A percentile compares a stretch with the other conserved stretches of the same genome.
Conservation (phyloP, 2,888 invertebrate species). For the Syritta pipiens region DNA sequence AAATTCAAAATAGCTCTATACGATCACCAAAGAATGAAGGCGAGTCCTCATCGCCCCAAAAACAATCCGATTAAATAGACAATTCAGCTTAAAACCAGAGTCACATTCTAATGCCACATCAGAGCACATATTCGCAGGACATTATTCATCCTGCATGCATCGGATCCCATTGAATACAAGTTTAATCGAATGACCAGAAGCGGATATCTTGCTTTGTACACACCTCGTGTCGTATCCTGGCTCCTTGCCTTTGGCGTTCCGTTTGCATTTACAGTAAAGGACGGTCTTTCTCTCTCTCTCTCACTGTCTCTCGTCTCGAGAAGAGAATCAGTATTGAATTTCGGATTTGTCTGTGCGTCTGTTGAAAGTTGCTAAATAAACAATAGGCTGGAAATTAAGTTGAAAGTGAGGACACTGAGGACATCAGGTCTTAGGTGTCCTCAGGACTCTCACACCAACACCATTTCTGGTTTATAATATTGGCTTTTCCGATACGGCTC, state of each 20-base stretch:
- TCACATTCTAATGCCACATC: slow-evolving; percentile 23
- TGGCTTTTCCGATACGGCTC: slow-evolving; percentile 44
- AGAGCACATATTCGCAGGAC: not conserved
- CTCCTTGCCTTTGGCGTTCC: slow-evolving; percentile 15
- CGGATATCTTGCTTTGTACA: slow-evolving; percentile 51
- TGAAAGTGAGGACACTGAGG: slow-evolving; percentile 37
- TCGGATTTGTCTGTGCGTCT: slow-evolving; percentile 16
- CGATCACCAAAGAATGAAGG: slow-evolving; percentile 7
- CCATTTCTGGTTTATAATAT: slow-evolving; percentile 24
- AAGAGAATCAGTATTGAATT: not conserved
- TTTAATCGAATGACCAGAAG: slow-evolving; percentile 39
- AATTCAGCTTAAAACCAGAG: slow-evolving; percentile 29
- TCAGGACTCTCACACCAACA: slow-evolving; percentile 22
- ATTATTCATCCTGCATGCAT: slow-evolving; percentile 28
- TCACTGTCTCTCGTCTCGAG: not conserved
- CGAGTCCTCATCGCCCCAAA: not conserved
- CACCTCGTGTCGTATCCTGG: slow-evolving; percentile 20
- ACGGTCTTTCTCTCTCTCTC: not conserved
- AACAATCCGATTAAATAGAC: slow-evolving; percentile 51
- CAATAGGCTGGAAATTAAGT: slow-evolving; percentile 58
- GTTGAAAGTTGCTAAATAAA: slow-evolving; percentile 54
- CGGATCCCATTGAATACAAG: slow-evolving; percentile 23
- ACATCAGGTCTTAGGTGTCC: slow-evolving; percentile 28
- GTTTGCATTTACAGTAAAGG: slow-evolving; percentile 23
- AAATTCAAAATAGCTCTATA: slow-evolving; percentile 20